phyloP scores from a whole-genome alignment of 2,797 vertebrate species.

The Epinephelus awoara region DNA sequence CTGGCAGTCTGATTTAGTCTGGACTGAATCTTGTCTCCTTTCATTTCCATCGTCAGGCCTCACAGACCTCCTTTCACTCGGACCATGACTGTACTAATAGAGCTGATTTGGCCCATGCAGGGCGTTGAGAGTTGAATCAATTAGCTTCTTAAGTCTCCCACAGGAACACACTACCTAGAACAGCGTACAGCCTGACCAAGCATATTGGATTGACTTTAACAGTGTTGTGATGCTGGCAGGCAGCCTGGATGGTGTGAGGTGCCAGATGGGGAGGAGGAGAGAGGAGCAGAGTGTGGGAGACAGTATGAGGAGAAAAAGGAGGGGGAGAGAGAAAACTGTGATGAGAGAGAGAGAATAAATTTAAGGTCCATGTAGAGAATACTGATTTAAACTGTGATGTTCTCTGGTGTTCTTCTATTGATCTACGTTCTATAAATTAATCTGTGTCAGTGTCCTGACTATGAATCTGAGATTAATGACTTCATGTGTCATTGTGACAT shows the following conservation, averaged over 20 bases:
- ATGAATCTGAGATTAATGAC: conserved; percentile 2
- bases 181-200: conserved; percentile 57
- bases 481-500: neutral
- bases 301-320: neutral
- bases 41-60: conserved; percentile 26
- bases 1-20: neutral
- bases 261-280: conserved; percentile 19
- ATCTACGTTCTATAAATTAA: too few relatives aligned
- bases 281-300: neutral
- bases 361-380: too few relatives aligned
- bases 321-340: neutral
- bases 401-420: too few relatives aligned
- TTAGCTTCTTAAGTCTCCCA: conserved; percentile 64
- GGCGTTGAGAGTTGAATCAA: conserved; percentile 64
- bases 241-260: conserved; percentile 47
- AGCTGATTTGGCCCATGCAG: conserved; percentile 59
- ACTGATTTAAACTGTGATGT: too few relatives aligned
- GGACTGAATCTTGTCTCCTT: conserved; percentile 14
- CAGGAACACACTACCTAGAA: conserved; percentile 54
- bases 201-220: conserved; percentile 72
- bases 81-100: conserved; percentile 37
- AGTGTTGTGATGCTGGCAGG: conserved; percentile 59
- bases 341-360: neutral
- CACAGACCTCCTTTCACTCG: conserved; percentile 17
- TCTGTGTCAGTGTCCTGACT: neutral